phyloP scores from a whole-genome alignment of 2,888 invertebrate species.

The Stenolophus ochropezus region DNA sequence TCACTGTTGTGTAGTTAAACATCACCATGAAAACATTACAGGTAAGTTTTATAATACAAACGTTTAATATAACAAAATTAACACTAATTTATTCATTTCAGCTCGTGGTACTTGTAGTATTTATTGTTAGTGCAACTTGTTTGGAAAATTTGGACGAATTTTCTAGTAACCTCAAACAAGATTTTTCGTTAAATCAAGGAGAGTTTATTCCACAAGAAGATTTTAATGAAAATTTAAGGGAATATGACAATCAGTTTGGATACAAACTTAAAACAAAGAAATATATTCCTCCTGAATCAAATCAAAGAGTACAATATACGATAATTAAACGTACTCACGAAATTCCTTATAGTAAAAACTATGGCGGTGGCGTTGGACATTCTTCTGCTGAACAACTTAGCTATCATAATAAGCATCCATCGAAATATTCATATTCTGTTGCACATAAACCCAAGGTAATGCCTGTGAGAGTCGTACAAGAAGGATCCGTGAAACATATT shows the following conservation, averaged over 20 bases:
- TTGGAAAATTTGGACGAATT: not conserved
- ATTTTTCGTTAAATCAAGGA: slow-evolving; percentile 9
- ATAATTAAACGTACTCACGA: slow-evolving; percentile 14
- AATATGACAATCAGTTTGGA: not conserved
- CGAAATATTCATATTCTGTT: not conserved
- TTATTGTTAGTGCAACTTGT: not conserved
- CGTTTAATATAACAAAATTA: not conserved
- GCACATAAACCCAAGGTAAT: slow-evolving; percentile 4
- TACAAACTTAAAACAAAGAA: not conserved
- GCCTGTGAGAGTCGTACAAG: slow-evolving; percentile 33
- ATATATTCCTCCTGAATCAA: not conserved
- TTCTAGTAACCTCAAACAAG: not conserved
- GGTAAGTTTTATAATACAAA: slow-evolving; percentile 18
- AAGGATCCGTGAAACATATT: slow-evolving; percentile 26
- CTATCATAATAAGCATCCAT: slow-evolving; percentile 10
- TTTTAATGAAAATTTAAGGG: not conserved
- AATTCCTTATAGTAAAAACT: not conserved
- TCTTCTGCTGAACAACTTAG: not conserved
- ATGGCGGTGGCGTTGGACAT: not conserved
- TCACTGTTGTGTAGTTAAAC: slow-evolving; percentile 34
- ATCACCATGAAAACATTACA: slow-evolving; percentile 36
- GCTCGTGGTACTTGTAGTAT: slow-evolving; percentile 31
- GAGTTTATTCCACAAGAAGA: not conserved
- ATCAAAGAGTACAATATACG: not conserved
- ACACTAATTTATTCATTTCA: slow-evolving; percentile 10